Percentiles rank a stretch among this genome's conserved stretches.
Evolutionary conservation across 2,797 vertebrate species (phyloP).

Genomic region (Labeo calbasu): DNA sequence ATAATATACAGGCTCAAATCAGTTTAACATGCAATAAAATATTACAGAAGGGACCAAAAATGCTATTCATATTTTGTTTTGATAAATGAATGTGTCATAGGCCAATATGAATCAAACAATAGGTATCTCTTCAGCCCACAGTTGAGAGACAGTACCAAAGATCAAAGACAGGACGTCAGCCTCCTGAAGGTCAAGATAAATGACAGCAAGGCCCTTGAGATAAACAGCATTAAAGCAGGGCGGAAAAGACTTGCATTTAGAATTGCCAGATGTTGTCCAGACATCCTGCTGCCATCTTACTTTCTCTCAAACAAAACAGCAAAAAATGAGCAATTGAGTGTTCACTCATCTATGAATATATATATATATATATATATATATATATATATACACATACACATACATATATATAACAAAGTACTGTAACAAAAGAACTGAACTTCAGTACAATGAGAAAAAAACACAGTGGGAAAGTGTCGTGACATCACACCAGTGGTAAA

Average conservation of each 20-base stretch:
- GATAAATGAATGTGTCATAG: not conserved
- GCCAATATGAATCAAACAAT: not conserved
- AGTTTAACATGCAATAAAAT: not conserved
- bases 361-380: no score
- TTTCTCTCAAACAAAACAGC: constrained; percentile 15
- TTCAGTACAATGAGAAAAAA: not conserved
- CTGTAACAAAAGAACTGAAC: no score
- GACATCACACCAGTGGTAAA: not conserved
- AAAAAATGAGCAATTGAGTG: not conserved
- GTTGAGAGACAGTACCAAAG: not conserved
- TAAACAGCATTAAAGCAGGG: not conserved
- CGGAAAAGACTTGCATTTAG: not conserved
- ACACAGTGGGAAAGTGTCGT: not conserved
- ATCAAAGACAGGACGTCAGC: not conserved
- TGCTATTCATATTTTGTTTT: not conserved
- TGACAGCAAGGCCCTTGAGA: not conserved
- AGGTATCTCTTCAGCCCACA: not conserved
- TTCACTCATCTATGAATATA: constrained; percentile 2
- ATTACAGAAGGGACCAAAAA: not conserved
- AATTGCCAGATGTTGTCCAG: constrained; percentile 3
- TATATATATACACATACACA: no score
- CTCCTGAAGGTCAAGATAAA: constrained; percentile 8
- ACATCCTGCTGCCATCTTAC: not conserved
- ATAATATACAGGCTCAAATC: not conserved
- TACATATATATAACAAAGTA: no score